Conservation (phyloP, 2,113 vertebrate genomes). For the Rallus limicola region DNA sequence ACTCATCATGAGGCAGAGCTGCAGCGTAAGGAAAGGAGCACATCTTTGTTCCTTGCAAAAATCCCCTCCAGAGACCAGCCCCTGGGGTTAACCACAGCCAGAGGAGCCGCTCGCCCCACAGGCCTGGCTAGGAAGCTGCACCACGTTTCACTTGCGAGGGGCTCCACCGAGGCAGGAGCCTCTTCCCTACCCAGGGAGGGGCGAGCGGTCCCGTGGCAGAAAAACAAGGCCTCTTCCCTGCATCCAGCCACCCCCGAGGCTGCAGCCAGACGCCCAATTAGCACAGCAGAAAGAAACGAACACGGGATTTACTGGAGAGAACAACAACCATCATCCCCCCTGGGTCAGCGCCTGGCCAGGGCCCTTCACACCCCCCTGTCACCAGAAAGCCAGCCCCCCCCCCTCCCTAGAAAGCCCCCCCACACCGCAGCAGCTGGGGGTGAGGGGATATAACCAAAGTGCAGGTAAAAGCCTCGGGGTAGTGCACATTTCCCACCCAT, state of each 20-base stretch:
- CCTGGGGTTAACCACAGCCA: neutral
- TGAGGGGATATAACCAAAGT: too few relatives aligned
- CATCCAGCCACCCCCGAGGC: neutral
- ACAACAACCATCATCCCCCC: fast-evolving
- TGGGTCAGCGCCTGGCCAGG: neutral
- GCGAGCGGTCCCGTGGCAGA: neutral
- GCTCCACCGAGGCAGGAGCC: neutral
- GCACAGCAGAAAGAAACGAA: too few relatives aligned
- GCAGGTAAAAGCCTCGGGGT: neutral
- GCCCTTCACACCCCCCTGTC: too few relatives aligned
- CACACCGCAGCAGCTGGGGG: neutral
- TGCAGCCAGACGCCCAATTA: neutral
- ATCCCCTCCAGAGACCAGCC: neutral
- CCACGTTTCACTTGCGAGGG: neutral
- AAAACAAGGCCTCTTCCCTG: neutral
- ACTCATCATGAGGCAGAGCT: neutral
- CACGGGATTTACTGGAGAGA: neutral
- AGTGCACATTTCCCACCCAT: fast-evolving
- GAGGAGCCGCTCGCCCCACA: too few relatives aligned
- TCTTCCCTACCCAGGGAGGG: neutral
- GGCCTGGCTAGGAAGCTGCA: neutral
- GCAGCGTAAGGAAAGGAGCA: neutral
- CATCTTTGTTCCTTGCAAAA: neutral
- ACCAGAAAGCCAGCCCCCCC: neutral
- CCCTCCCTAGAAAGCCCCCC: too few relatives aligned